Base-by-base conservation (phyloP, 2,888 invertebrate genomes). In the Erebia palarica region DNA sequence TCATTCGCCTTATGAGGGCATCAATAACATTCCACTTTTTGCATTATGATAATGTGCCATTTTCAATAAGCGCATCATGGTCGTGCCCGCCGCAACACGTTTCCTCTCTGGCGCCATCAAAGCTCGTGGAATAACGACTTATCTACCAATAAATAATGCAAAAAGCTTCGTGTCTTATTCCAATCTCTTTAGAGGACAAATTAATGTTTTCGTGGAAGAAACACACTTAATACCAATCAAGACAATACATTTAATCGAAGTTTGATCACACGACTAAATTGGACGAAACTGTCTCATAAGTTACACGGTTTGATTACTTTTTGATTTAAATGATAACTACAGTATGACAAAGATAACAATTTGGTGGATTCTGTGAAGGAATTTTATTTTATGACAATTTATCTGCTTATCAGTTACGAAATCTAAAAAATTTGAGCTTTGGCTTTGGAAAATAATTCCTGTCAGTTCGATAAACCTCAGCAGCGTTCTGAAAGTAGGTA, bases 1-100 rank as follows among this genome's bases (percentile, higher is more conserved):
- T 69, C 68, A 75, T 75, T 75, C 72, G 61, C 72, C 72, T 68
- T 82, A 86, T 84, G 82, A 81, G 84, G 86, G 83, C 86, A 87
- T 88, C 84, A 83, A 86, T 87, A 86, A 81, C 85, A 90, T 90
- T 89, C 87, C 89, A 81, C 83, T 75, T 73, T 85, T 87, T 88
- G 87, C 88, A 89, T 91, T 90, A 91, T 91, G 89, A 87, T 92
- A 91, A 91, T 91, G 85, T 86, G 89, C 88, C 88, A 90, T 90
- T 91, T 90, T 84, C 86, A 88, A 85, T 85, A 83, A 83, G 87
- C 86, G 84, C 86, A 86, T 87, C 87, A 75, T 70, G 73, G 76
- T 79, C 80, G 84, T 86, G 86, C 82, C 75, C 78, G 81, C 81
- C 80, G 76, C 80, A 79, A 83, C 86, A 84, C 84, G 84, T 84